Conservation (phyloP, 2,888 invertebrate species). For the Chesias legatella region DNA sequence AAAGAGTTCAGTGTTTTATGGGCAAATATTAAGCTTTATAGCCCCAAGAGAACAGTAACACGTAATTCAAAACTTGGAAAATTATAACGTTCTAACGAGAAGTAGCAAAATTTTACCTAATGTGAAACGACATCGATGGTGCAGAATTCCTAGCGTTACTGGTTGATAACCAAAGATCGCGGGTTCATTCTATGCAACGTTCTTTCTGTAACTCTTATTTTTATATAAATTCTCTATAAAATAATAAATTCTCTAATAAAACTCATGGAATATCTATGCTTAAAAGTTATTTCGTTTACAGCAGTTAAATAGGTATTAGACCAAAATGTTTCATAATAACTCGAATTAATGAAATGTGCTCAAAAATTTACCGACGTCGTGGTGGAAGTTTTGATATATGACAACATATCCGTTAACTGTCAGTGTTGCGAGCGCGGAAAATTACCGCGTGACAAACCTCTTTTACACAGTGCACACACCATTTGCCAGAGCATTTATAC, state of each 20-base stretch:
- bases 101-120: too few species aligned
- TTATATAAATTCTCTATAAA: too few species aligned
- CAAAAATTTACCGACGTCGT: slow-evolving; percentile 14
- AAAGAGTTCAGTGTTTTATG: slow-evolving; percentile 11
- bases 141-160: too few species aligned
- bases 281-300: too few species aligned
- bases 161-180: too few species aligned
- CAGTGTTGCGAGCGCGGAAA: slow-evolving; percentile 30
- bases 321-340: slow-evolving; percentile 11
- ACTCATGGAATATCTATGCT: too few species aligned
- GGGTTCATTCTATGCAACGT: too few species aligned
- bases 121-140: too few species aligned
- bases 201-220: too few species aligned
- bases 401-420: slow-evolving; percentile 40
- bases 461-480: not conserved
- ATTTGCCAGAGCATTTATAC: not conserved
- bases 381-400: slow-evolving; percentile 35
- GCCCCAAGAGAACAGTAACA: not conserved
- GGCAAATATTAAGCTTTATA: slow-evolving; percentile 8
- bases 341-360: slow-evolving; percentile 21
- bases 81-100: not conserved
- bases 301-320: not conserved
- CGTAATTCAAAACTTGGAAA: slow-evolving; percentile 1
- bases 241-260: too few species aligned
- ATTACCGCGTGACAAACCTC: slow-evolving; percentile 23